Evolutionary conservation across 2,888 invertebrate species (phyloP), one percentile per base, ranked within the genome.

Genomic region (Netelia inedita): DNA sequence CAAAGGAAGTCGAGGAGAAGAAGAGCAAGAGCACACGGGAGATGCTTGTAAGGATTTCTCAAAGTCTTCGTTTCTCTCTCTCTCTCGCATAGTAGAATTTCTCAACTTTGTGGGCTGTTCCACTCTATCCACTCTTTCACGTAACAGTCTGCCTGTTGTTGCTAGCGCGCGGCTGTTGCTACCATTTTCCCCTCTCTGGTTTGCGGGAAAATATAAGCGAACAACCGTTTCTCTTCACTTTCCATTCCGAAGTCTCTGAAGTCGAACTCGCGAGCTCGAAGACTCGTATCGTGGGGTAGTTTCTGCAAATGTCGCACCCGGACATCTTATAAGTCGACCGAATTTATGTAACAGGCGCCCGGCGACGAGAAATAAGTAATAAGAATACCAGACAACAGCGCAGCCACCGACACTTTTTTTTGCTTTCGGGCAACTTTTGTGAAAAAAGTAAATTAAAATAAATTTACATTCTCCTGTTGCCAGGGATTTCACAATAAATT

Each of bases 291-390:
- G 68, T 35, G 28, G n/a, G 65, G 72, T 55, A 73, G 72, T 81
- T 76, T 81, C 81, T 76, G 63, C 84, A 72, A 87, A 85, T 83
- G 82, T 82, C 82, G 86, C 81, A 19, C 68, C 55, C 59, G 79
- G 84, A 28, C 28, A 5, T 86, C 76, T 84, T 76, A 63, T 85
- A 85, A 87, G 85, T 88, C 85, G 87, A 86, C 85, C 88, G 82
- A 86, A 88, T 88, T 88, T 87, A 87, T 87, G 86, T 86, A 81
- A 78, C 83, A 79, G 79, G 35, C 41, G n/a, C 50, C 72, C 1
- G 16, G 16, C 41, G 11, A 23, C 46, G 80, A 43, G 57, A 19
- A 57, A 72, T 76, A 55, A 46, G 66, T 50, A 73, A 73, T 16
- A 55, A 53, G 68, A 43, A 75, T 46, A 41, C 1, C 10, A 69